Percentiles rank a stretch among this genome's conserved stretches.
Conservation (phyloP, 2,888 invertebrate species). For the Ophion costatus region DNA sequence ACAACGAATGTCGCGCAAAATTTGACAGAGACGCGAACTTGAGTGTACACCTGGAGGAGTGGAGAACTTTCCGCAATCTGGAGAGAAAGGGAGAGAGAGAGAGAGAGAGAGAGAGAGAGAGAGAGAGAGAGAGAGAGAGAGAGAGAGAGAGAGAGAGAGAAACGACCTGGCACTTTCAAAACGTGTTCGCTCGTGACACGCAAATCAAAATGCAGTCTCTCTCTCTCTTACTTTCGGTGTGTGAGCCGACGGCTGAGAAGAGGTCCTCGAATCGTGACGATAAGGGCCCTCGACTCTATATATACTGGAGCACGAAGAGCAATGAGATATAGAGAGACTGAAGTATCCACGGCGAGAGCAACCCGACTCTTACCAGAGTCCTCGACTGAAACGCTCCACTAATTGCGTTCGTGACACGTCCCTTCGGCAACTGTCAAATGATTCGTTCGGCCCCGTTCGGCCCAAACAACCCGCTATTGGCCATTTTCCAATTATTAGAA, state of each 20-base stretch:
- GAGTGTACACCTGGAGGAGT: slow-evolving; percentile 39
- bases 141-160: neutral
- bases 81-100: neutral
- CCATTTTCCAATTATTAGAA: slow-evolving; percentile 72
- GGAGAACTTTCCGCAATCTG: slow-evolving; percentile 62
- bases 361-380: slow-evolving; percentile 68
- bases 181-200: slow-evolving; percentile 74
- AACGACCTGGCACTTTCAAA: slow-evolving; percentile 73
- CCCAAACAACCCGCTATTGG: slow-evolving; percentile 55
- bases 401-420: slow-evolving; percentile 83
- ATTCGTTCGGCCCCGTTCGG: slow-evolving; percentile 71
- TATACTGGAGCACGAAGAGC: slow-evolving; percentile 57
- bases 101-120: neutral
- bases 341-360: slow-evolving; percentile 69
- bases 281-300: slow-evolving; percentile 56
- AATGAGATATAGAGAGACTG: slow-evolving; percentile 60
- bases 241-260: slow-evolving; percentile 61
- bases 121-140: neutral
- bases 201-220: slow-evolving; percentile 82
- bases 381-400: slow-evolving; percentile 82
- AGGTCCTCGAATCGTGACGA: slow-evolving; percentile 60
- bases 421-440: slow-evolving; percentile 78
- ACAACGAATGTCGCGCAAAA: slow-evolving; percentile 41
- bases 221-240: slow-evolving; percentile 33
- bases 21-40: slow-evolving; percentile 24